These are phyloP conservation scores for Equus quagga DNA, from an alignment of 2,113 vertebrate species.

Conservation along the genomic window DNA sequence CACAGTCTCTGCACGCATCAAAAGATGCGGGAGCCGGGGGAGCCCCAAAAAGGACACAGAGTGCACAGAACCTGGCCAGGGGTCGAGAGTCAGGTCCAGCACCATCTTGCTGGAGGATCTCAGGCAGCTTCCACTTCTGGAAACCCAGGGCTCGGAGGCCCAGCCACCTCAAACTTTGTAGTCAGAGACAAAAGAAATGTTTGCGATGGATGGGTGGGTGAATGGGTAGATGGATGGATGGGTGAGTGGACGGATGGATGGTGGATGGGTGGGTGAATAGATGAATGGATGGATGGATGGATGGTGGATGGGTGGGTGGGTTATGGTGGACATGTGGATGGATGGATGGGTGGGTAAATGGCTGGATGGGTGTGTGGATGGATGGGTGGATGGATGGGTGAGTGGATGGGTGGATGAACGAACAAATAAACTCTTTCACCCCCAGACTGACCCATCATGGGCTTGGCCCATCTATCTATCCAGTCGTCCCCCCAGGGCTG, in stretches of 20 bases:
- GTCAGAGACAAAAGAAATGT: background rate
- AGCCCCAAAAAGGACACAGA: background rate
- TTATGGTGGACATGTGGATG: no score
- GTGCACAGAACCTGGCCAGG: background rate
- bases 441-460: background rate
- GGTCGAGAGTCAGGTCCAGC: background rate
- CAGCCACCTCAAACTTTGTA: background rate
- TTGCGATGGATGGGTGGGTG: background rate
- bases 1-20: rapidly evolving
- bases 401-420: background rate
- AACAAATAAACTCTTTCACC: background rate
- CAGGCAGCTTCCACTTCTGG: background rate
- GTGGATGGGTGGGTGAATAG: rapidly evolving
- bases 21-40: background rate
- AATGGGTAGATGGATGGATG: background rate
- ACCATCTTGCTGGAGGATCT: background rate
- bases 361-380: rapidly evolving
- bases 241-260: background rate
- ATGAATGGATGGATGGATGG: rapidly evolving
- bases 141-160: background rate
- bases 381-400: background rate
- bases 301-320: no score
- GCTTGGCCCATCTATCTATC: background rate
- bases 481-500: background rate
- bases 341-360: rapidly evolving